phyloP scores from a whole-genome alignment of 2,113 vertebrate genomes.

The Columba janthina region DNA sequence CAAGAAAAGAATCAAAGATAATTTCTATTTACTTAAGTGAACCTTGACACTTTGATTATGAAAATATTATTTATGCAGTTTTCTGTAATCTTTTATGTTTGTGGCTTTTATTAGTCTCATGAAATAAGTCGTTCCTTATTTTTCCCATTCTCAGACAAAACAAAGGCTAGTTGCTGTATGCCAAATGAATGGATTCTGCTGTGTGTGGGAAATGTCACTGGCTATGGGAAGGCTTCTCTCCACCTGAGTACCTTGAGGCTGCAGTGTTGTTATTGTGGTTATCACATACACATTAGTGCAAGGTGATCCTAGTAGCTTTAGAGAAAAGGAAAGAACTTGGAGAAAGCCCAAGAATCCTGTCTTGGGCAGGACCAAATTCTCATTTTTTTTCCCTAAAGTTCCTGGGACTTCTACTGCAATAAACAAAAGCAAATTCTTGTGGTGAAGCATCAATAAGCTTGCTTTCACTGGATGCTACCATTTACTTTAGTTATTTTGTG shows the following conservation, averaged over 20 bases:
- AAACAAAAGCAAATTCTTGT: background rate
- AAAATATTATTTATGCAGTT: background rate
- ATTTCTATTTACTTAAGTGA: background rate
- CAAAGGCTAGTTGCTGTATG: background rate
- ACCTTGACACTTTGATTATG: background rate
- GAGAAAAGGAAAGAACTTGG: background rate
- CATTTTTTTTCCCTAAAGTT: background rate
- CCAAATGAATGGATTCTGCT: background rate
- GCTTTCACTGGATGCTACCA: background rate
- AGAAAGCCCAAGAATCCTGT: background rate
- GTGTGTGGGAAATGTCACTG: background rate
- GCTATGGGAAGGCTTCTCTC: background rate
- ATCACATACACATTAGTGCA: background rate
- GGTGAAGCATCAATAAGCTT: background rate
- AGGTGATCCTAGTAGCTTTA: background rate
- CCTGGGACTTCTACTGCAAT: background rate
- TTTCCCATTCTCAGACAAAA: background rate
- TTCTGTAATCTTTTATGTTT: background rate
- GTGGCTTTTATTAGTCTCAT: background rate
- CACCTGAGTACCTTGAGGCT: background rate
- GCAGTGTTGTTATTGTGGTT: background rate
- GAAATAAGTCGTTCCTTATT: background rate
- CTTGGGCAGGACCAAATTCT: background rate
- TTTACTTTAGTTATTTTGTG: background rate
- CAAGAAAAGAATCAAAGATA: background rate